These are phyloP conservation scores for Hydropsyche betteni DNA, from an alignment of 2,888 invertebrate species.

Conservation along the genomic window DNA sequence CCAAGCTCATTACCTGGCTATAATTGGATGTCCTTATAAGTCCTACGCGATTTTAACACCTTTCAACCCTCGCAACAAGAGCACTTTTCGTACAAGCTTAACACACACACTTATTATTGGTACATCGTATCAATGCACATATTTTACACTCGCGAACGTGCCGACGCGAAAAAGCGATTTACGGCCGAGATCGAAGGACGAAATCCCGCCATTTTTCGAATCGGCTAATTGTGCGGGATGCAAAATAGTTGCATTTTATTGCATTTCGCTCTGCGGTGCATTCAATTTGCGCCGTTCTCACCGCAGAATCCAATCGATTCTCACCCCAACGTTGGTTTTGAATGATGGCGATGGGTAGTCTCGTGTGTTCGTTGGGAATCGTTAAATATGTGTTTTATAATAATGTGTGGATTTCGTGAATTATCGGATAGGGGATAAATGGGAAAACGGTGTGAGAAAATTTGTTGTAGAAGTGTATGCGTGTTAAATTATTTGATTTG, in stretches of 20 bases:
- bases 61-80: conserved; percentile 10
- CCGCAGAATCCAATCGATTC: conserved; percentile 44
- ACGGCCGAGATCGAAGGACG: background rate
- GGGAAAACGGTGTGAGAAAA: too few species aligned
- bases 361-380: too few species aligned
- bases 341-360: background rate
- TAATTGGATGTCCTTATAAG: conserved; percentile 47
- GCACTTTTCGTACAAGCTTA: background rate
- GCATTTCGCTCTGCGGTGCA: conserved; percentile 9
- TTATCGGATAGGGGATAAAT: too few species aligned
- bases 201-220: background rate
- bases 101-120: background rate
- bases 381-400: background rate
- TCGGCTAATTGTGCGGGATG: background rate
- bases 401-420: background rate
- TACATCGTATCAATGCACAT: background rate
- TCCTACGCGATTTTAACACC: conserved; percentile 39
- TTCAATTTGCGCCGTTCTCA: conserved; percentile 43
- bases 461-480: too few species aligned
- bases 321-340: conserved; percentile 3
- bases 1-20: conserved; percentile 48
- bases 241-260: conserved; percentile 17
- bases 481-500: too few species aligned
- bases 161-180: background rate
- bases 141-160: background rate